These are phyloP conservation scores for Pelusios castaneus DNA, from an alignment of 2,113 vertebrate genomes.

Conservation along the genomic window DNA sequence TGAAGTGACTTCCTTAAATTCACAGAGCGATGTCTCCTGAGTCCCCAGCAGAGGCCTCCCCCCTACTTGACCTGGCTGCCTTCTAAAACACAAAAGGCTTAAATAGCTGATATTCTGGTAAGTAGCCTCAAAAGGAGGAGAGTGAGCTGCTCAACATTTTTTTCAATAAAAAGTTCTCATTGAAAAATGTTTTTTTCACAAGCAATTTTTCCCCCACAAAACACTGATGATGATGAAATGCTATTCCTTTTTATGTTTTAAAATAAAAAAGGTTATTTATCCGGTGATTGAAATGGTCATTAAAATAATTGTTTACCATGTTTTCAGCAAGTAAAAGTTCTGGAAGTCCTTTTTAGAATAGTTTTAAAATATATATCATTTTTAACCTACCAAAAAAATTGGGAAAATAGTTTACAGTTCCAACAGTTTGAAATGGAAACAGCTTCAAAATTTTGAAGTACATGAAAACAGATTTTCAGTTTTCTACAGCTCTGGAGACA, in stretches of 20 bases:
- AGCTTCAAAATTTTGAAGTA: conserved; percentile 16
- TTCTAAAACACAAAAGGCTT: neutral
- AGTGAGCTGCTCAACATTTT: neutral
- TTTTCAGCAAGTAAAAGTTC: conserved; percentile 10
- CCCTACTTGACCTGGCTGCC: neutral
- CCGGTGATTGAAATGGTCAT: neutral
- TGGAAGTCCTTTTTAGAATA: neutral
- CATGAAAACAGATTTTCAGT: conserved; percentile 50
- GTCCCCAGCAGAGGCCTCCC: neutral
- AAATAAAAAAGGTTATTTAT: conserved; percentile 29
- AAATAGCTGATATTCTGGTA: neutral
- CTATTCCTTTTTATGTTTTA: neutral
- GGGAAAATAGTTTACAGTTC: conserved; percentile 8
- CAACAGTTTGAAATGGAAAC: conserved; percentile 20
- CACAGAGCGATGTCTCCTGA: neutral
- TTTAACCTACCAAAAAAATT: neutral
- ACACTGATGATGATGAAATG: conserved; percentile 22
- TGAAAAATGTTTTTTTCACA: neutral
- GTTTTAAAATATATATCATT: conserved; percentile 5
- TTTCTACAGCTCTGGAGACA: conserved; percentile 28
- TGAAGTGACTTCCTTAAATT: neutral
- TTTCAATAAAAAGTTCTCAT: neutral
- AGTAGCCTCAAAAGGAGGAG: neutral
- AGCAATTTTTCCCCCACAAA: neutral
- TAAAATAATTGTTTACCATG: neutral